Base-by-base conservation (phyloP, 2,797 vertebrate genomes). In the Pantherophis vulpinus region DNA sequence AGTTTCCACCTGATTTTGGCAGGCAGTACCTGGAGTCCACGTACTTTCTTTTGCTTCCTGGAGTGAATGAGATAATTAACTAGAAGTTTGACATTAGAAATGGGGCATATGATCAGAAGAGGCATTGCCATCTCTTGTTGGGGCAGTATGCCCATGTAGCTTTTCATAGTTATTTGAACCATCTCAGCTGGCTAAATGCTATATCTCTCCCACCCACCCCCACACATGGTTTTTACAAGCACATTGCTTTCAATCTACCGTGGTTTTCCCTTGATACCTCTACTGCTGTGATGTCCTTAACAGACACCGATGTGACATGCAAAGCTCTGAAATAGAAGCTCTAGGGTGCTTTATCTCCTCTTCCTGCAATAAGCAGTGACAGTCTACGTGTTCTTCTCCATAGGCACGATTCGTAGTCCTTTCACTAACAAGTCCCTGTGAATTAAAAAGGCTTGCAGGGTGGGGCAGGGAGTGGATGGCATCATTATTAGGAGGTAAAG, bases 291-390 rank as follows among this genome's bases (percentile, higher is more conserved):
- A 94, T 95, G 94, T 95, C 92, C 95, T 96, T 94, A 95, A 0
- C 93, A 95, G 94, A 91, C 95, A 90, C 95, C 94, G 96, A 97
- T 95, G 93, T 96, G 97, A 97, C 96, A 95, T 92, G 93, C 97
- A 96, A 94, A 96, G 96, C 95, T 94, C 95, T 94, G 94, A 95
- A 96, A 96, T 94, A 94, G 95, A 95, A 95, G 95, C 96, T 96
- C 0, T 86, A 89, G 95, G 94, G 37, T 90, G 59, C 83, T 95
- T 96, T 94, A 94, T 93, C 92, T 94, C 60, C 91, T 96, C 58
- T 92, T 87, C 58, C 89, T 90, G 89, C 96, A 96, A 97, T 97
- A 90, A 95, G 94, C 95, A 96, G 87, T 96, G 97, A 96, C 96
- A 96, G 87, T 95, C 8, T 93, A 70, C 90, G 63, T 91, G 95